Conservation (phyloP, 2,888 invertebrate species). For the Papilio elwesi region DNA sequence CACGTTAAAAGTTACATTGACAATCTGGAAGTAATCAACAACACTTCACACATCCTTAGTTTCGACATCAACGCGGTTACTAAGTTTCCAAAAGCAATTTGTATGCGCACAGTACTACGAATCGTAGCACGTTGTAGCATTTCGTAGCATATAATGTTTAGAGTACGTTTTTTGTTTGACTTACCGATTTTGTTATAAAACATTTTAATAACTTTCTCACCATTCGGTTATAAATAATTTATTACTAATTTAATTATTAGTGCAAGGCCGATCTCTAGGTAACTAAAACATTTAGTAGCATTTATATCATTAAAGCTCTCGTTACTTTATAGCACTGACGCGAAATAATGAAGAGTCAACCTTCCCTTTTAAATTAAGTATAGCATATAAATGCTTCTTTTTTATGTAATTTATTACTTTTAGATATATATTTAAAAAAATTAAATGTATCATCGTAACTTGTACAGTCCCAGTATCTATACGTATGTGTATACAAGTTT, state of each 20-base stretch:
- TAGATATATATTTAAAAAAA: not conserved
- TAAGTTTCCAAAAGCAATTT: conserved; percentile 37
- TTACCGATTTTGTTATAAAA: not conserved
- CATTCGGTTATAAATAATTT: not conserved
- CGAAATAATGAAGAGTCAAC: conserved; percentile 27
- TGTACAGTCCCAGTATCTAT: no score
- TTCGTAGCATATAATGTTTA: conserved; percentile 31
- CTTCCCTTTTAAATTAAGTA: conserved; percentile 5
- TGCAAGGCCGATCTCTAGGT: not conserved
- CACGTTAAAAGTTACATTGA: conserved; percentile 15
- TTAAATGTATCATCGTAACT: no score
- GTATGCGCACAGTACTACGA: conserved; percentile 14
- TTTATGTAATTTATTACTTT: not conserved
- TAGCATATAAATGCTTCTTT: not conserved
- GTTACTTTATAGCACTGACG: conserved; percentile 35
- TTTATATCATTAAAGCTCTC: conserved; percentile 32
- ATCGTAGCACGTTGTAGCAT: conserved; percentile 37
- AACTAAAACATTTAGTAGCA: conserved; percentile 16
- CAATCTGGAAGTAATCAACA: conserved; percentile 39
- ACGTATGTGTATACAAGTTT: no score
- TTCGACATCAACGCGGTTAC: conserved; percentile 14
- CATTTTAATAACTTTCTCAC: not conserved
- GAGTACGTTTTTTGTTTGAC: not conserved
- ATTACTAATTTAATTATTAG: no score
- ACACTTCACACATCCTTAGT: conserved; percentile 26